These are phyloP conservation scores for Glaucidium brasilianum DNA, from an alignment of 2,113 vertebrate species.

Conservation along the genomic window DNA sequence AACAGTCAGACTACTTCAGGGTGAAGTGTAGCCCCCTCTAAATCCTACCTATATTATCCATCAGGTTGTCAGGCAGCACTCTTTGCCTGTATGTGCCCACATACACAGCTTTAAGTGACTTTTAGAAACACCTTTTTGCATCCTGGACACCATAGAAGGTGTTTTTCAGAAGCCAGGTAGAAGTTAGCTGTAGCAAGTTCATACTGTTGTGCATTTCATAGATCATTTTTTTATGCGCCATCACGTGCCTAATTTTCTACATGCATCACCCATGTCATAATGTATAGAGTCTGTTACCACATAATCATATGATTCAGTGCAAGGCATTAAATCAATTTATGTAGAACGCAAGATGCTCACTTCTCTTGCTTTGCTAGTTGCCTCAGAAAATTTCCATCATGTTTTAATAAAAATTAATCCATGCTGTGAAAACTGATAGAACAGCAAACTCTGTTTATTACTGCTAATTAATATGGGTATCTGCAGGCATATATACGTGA, in stretches of 20 bases:
- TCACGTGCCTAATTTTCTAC: conserved; percentile 42
- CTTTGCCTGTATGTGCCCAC: neutral
- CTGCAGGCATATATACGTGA: neutral
- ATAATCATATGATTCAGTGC: neutral
- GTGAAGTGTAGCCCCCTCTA: neutral
- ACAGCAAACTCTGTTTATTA: neutral
- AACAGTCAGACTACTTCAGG: neutral
- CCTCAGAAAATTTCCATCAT: neutral
- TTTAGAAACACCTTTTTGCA: neutral
- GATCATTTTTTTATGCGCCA: neutral
- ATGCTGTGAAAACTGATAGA: neutral
- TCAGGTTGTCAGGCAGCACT: neutral
- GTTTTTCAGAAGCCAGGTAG: neutral
- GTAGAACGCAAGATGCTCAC: neutral
- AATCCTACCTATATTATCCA: neutral
- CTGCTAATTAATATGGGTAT: neutral
- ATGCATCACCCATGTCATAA: neutral
- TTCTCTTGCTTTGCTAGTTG: neutral
- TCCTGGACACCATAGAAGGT: neutral
- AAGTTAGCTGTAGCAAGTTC: conserved; percentile 39
- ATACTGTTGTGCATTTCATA: neutral
- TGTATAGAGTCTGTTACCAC: neutral
- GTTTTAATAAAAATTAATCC: neutral
- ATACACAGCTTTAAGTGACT: neutral
- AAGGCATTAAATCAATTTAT: conserved; percentile 2